Conservation (phyloP, 2,797 vertebrate genomes). For the Paguma larvata region DNA sequence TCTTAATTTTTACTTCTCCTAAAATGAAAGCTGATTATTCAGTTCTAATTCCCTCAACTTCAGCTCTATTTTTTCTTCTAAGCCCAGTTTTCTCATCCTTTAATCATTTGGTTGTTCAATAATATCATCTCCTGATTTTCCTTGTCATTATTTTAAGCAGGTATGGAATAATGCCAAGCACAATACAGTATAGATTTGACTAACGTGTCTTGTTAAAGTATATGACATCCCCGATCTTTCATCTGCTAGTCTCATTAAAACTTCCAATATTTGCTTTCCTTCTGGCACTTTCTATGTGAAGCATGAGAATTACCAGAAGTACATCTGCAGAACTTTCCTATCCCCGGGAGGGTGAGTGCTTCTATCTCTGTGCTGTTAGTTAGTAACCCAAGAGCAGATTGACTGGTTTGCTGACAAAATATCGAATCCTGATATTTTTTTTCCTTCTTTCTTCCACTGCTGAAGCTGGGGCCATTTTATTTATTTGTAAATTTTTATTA, state of each 20-base stretch:
- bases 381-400: neutral
- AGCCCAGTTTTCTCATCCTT: neutral
- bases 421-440: neutral
- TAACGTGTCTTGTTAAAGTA: neutral
- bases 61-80: neutral
- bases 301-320: neutral
- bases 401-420: neutral
- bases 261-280: neutral
- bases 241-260: neutral
- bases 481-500: too few relatives aligned
- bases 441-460: neutral
- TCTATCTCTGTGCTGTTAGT: neutral
- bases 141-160: neutral
- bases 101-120: neutral
- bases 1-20: slow-evolving; percentile 24
- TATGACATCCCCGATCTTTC: neutral
- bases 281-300: neutral
- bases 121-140: neutral
- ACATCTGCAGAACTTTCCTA: neutral
- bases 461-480: neutral
- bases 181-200: neutral
- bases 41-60: slow-evolving; percentile 9
- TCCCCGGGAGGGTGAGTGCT: neutral
- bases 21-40: neutral
- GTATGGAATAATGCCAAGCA: neutral